Evolutionary conservation across 2,797 vertebrate genomes (phyloP).

Genomic region (Atherinosoma microstoma): DNA sequence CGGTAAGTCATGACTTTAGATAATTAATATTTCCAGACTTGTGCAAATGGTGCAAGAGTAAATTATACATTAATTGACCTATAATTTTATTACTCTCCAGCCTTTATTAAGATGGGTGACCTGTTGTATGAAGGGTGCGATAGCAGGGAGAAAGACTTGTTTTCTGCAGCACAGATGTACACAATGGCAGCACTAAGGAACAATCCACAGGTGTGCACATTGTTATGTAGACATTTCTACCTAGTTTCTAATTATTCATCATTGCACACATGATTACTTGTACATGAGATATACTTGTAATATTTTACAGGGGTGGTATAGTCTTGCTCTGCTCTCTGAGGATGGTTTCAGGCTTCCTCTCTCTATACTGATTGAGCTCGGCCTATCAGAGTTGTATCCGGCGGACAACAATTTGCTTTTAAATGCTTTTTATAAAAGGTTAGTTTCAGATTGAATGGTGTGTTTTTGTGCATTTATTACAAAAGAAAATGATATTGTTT

Average conservation of each 20-base stretch:
- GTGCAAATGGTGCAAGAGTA: background rate
- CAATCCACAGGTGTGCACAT: conserved; percentile 81
- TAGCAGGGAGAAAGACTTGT: conserved; percentile 61
- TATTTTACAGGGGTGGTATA: conserved; percentile 83
- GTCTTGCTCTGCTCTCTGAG: conserved; percentile 83
- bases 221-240: background rate
- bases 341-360: conserved; percentile 79
- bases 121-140: conserved; percentile 73
- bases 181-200: conserved; percentile 77
- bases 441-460: conserved; percentile 17
- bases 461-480: background rate
- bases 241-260: background rate
- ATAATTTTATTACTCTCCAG: conserved; percentile 58
- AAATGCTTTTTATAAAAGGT: conserved; percentile 80
- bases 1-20: conserved; percentile 62
- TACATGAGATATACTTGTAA: conserved; percentile 2
- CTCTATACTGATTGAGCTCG: conserved; percentile 74
- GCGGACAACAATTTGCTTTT: conserved; percentile 70
- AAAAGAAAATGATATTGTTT: background rate
- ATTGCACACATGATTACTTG: background rate
- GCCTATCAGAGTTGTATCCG: conserved; percentile 73
- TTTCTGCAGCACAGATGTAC: conserved; percentile 84
- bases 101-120: conserved; percentile 86
- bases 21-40: background rate
- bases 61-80: background rate